Evolutionary conservation across 2,113 vertebrate genomes (phyloP).

Genomic region (Chascanopsetta lugubris): DNA sequence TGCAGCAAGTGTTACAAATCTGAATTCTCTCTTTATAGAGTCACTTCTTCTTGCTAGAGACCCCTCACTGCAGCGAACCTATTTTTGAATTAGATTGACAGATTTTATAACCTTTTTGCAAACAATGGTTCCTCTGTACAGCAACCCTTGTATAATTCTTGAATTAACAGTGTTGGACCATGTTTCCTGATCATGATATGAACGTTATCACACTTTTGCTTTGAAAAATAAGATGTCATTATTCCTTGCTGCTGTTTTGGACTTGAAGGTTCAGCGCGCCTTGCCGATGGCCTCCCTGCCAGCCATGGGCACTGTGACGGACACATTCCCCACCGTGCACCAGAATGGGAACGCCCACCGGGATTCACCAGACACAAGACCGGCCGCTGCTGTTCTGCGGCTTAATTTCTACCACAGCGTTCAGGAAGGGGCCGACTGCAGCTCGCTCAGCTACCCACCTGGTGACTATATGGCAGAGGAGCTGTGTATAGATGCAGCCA

Average conservation of each 20-base stretch:
- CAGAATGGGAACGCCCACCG: conserved; percentile 81
- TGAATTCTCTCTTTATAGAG: not conserved
- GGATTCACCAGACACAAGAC: conserved; percentile 71
- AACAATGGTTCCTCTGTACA: conserved; percentile 43
- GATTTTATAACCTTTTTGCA: conserved; percentile 42
- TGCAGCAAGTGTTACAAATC: not conserved
- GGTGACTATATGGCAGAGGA: conserved; percentile 92
- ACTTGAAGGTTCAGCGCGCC: conserved; percentile 36
- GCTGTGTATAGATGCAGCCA: conserved; percentile 89
- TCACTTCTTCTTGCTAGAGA: not conserved
- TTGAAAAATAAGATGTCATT: not conserved
- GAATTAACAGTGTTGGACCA: conserved; percentile 32
- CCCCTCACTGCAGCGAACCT: conserved; percentile 5
- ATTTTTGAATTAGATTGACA: conserved; percentile 53
- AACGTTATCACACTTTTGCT: conserved; percentile 11
- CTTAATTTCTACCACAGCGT: conserved; percentile 87
- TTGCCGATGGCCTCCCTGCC: conserved; percentile 52
- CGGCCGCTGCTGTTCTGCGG: conserved; percentile 75
- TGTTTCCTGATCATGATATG: conserved; percentile 11
- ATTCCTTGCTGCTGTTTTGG: conserved; percentile 7
- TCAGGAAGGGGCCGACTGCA: conserved; percentile 75
- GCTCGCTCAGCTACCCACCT: conserved; percentile 83
- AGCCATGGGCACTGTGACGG: conserved; percentile 68
- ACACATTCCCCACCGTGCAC: conserved; percentile 72
- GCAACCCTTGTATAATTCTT: conserved; percentile 49